Evolutionary conservation across 2,888 invertebrate species (phyloP), one percentile per base, ranked within the genome.

Genomic region (Cephus pulcher): DNA sequence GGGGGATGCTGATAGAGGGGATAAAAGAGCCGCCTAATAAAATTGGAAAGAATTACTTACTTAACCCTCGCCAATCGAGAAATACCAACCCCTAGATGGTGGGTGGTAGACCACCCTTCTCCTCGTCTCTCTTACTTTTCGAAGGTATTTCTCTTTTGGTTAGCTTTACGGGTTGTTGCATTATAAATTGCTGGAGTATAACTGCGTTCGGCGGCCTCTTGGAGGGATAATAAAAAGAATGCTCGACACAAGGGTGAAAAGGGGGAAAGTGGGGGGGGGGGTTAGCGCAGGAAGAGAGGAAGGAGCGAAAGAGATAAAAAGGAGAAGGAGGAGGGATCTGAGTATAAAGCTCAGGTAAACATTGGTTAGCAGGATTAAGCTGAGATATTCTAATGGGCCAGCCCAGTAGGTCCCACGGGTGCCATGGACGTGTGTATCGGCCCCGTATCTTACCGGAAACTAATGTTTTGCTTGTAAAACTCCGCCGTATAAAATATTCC

Each of bases 381-480:
- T 88, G 89, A 89, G 89, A 90, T 90, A 90, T 90, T 91, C 89
- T 89, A 90, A 91, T 89, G 89, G 88, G 83, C 80, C 75, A 81
- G 86, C 82, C 80, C 80, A 86, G 88, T 88, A 82, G 87, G 86
- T 84, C 91, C 89, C 90, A 80, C 74, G 91, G 89, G 91, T 86
- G 86, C 86, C 87, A 76, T 85, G 82, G 80, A 77, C 78, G 71
- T 80, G 77, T 78, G 79, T 75, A 78, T 78, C 78, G 78, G 78
- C 56, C 79, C 80, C 86, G 84, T 87, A 87, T 86, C 88, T 88
- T 84, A 81, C 84, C 82, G 82, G 81, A 84, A 88, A 90, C 87
- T 88, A 89, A 89, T 89, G 88, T 84, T 81, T 82, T 78, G 84
- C 82, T 79, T 81, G 80, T 86, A 83, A 86, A 86, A 83, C 84